Base-by-base conservation (phyloP, 2,888 invertebrate genomes). In the Andrena bicolor region DNA sequence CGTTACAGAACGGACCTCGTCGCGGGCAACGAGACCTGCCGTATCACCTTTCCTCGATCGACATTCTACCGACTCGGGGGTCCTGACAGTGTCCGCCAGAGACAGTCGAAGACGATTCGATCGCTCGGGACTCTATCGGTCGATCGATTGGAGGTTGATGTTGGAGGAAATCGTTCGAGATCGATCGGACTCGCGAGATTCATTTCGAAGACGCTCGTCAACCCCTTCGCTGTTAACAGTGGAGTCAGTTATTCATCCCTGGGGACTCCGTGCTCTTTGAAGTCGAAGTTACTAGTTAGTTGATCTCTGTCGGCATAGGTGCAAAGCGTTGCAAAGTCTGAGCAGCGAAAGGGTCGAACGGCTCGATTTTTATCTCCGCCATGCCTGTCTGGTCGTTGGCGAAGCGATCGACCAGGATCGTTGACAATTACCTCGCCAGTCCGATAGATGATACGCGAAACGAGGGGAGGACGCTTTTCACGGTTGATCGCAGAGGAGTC, bases 1-100 rank as follows among this genome's bases (percentile, higher is more conserved):
- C 66, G 76, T 77, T 74, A 68, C 68, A n/a, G 51, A 64, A 60
- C 70, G 78, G 58, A 69, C 79, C 79, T 84, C 83, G 83, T 82
- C 83, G 74, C 48, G 82, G 75, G 82, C 69, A 76, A 82, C 75
- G 65, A 32, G 56, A 20, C 73, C 49, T 32, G 66, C 77, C 83
- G 77, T 77, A 64, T 71, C 41, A 48, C 64, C 64, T 65, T 76
- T 63, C 49, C 72, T 64, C 73, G 49, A 68, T 64, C 66, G 28
- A 49, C 66, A 28, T 35, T 60, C 65, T 41, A 65, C 35, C 69
- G 56, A 26, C 5, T 35, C 13, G 10, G 20, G 23, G 26, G 64
- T 7, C 13, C 61, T 32, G 51, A 53, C 51, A 26, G 28, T 16
- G 49, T 53, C 41, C 53, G 30, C 20, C 8, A 48, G 0, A 23